Evolutionary conservation across 1,140 invertebrate genomes (phyloP).

Genomic region (Pseudachorutes palmiensis): DNA sequence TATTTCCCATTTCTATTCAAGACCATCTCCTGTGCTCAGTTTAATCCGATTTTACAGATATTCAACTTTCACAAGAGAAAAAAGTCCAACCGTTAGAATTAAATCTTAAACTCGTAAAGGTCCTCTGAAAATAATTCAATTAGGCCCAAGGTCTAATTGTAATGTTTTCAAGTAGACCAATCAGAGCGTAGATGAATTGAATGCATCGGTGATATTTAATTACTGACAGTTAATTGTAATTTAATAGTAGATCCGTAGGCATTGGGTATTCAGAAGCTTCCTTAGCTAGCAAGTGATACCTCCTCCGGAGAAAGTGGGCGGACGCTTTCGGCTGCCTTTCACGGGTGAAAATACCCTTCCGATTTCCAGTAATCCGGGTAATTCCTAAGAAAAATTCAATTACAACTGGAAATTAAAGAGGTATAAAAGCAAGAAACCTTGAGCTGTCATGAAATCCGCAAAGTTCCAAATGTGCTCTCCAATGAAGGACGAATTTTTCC

Average conservation of each 20-base stretch:
- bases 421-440: constrained; percentile 23
- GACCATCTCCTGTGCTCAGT: too few relatives aligned
- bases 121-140: too few relatives aligned
- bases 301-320: constrained; percentile 47
- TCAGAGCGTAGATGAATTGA: too few relatives aligned
- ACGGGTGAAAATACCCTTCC: constrained; percentile 54
- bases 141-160: too few relatives aligned
- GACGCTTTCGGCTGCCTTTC: constrained; percentile 53
- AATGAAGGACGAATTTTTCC: constrained; percentile 45
- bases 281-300: constrained; percentile 39
- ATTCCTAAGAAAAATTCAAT: constrained; percentile 25
- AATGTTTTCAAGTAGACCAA: too few relatives aligned
- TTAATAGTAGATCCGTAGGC: constrained; percentile 27
- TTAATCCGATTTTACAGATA: too few relatives aligned
- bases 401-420: neutral
- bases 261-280: constrained; percentile 26
- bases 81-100: too few relatives aligned
- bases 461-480: constrained; percentile 63
- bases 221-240: too few relatives aligned
- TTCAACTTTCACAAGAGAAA: too few relatives aligned
- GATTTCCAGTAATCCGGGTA: constrained; percentile 50
- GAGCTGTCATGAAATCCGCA: constrained; percentile 53
- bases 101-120: too few relatives aligned
- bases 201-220: too few relatives aligned
- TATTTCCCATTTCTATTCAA: too few relatives aligned